These are phyloP conservation scores for Rallus limicola DNA, from an alignment of 2,113 vertebrate species.

Conservation along the genomic window DNA sequence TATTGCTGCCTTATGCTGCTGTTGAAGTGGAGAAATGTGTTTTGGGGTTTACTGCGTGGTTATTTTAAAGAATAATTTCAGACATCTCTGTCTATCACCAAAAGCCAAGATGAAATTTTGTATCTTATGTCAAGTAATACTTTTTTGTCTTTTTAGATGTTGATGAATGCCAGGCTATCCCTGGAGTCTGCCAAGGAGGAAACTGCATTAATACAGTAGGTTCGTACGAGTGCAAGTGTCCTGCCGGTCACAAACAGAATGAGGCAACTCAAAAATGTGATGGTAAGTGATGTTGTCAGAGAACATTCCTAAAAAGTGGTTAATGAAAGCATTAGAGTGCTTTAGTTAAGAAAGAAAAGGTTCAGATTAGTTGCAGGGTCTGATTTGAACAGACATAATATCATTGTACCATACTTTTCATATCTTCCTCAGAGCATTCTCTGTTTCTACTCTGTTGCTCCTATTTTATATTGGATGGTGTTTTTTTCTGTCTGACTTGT, in stretches of 20 bases:
- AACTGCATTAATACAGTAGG: slow-evolving; percentile 82
- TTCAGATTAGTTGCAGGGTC: neutral
- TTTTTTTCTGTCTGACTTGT: neutral
- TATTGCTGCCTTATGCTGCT: neutral
- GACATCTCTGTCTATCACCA: neutral
- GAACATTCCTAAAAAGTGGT: neutral
- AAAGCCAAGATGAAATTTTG: neutral
- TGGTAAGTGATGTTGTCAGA: slow-evolving; percentile 58
- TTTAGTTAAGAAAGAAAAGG: neutral
- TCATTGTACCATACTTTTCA: neutral
- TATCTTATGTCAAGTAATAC: neutral
- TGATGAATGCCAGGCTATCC: slow-evolving; percentile 83
- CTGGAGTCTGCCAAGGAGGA: slow-evolving; percentile 80
- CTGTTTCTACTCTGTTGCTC: neutral
- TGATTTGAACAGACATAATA: neutral
- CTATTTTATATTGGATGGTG: neutral
- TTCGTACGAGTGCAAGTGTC: slow-evolving; percentile 79
- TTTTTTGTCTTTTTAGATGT: slow-evolving; percentile 70
- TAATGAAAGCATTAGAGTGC: neutral
- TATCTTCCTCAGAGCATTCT: neutral
- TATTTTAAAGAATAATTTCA: neutral
- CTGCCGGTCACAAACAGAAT: slow-evolving; percentile 76
- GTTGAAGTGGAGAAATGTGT: neutral
- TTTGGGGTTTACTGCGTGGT: neutral
- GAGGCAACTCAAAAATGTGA: slow-evolving; percentile 79